Evolutionary conservation across 2,888 invertebrate genomes (phyloP), one percentile per base, ranked within the genome.

Genomic region (Zaprionus lineosus): DNA sequence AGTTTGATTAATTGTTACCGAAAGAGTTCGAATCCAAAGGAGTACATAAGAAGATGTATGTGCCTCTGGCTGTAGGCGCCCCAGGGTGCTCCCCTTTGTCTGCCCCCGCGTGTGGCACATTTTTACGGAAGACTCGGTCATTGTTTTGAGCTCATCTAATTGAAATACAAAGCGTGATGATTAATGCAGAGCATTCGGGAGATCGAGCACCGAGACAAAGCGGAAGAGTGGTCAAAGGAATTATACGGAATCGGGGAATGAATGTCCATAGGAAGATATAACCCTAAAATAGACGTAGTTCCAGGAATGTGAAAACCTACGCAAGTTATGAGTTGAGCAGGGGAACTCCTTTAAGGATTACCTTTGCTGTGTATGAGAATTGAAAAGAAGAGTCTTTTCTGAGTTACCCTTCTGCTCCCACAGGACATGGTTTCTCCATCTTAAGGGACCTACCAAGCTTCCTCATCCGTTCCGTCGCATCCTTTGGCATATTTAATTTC

Each of bases 1-100:
- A 48, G 41, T 26, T 67, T 77, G 81, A 81, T 79, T 74, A 74
- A 77, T 82, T 72, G 67, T 41, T 9, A 36, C 19, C 47, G 61
- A 81, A 81, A 77, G 77, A 81, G 82, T 78, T 78, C 62, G 58
- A 43, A 46, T 57, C 26, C 34, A 26, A 15, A 28, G 11, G 37
- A n/a, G 33, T 11, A 28, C 11, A 7, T 6, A 2, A 24, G 24
- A 8, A 24, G 24, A 8, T 55, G 57, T 50, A 53, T 29, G 34
- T 67, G 46, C 57, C 34, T 48, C 46, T 43, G 53, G 19, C 44
- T 53, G 39, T 4, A 11, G 26, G 28, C 55, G 26, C 60, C 58
- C 34, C 82, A 48, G 69, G 48, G 68, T 47, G 61, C 41, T 31
- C 3, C 1, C 16, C 29, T 47, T 53, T 55, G 36, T 48, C 14